Conservation (phyloP, 2,113 vertebrate genomes). For the Hippocampus abdominalis region DNA sequence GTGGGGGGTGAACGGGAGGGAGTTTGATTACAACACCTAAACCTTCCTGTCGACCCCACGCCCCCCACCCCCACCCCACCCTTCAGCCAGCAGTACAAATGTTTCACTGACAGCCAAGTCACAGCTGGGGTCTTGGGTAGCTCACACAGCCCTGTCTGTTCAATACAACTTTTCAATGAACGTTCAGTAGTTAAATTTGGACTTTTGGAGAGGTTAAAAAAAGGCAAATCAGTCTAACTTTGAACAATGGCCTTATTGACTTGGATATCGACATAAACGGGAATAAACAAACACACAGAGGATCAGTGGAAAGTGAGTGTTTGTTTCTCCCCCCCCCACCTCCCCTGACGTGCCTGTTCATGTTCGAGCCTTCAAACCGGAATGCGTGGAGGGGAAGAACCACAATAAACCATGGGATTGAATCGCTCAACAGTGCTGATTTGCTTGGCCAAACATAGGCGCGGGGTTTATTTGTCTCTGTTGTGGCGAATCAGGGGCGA, state of each 20-base stretch:
- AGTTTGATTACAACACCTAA: conserved; percentile 71
- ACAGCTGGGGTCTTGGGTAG: conserved; percentile 53
- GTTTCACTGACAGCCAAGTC: conserved; percentile 64
- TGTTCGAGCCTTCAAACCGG: conserved; percentile 51
- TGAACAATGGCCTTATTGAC: conserved; percentile 42
- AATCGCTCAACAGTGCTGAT: conserved; percentile 65
- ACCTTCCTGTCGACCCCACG: conserved; percentile 60
- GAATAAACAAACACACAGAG: conserved; percentile 50
- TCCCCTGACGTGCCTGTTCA: conserved; percentile 39
- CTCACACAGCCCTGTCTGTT: conserved; percentile 47
- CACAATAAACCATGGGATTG: conserved; percentile 67
- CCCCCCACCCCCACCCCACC: conserved; percentile 31
- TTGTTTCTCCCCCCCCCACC: background rate
- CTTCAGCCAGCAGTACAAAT: conserved; percentile 46
- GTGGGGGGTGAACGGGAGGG: conserved; percentile 50
- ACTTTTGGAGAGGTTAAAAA: background rate
- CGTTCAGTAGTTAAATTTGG: conserved; percentile 13
- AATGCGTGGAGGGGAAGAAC: conserved; percentile 57
- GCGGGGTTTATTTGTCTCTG: conserved; percentile 66
- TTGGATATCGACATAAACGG: conserved; percentile 30
- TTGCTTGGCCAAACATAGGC: conserved; percentile 54
- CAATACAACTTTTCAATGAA: conserved; percentile 30
- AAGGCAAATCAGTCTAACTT: conserved; percentile 24
- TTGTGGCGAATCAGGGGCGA: conserved; percentile 46
- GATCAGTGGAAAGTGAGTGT: conserved; percentile 35